Evolutionary conservation across 2,888 invertebrate species (phyloP).

Genomic region (Agonopterix alstromeriana): DNA sequence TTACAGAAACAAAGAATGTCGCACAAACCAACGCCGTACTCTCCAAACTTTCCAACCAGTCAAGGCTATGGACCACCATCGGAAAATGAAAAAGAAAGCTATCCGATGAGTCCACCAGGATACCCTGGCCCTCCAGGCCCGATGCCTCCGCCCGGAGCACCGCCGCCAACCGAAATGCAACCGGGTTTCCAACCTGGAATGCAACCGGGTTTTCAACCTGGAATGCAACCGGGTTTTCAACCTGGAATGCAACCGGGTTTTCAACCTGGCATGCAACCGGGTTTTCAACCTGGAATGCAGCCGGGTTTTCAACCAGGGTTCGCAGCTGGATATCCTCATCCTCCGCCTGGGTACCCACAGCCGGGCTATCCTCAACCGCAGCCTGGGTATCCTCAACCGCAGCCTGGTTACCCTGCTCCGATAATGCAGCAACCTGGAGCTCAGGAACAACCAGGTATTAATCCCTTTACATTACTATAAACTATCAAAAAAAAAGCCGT

Average conservation of each 20-base stretch:
- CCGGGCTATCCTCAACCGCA: slow-evolving; percentile 25
- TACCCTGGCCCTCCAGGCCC: slow-evolving; percentile 37
- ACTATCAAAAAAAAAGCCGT: too few species aligned
- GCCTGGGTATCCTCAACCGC: slow-evolving; percentile 21
- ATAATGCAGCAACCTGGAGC: slow-evolving; percentile 38
- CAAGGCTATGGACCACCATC: slow-evolving; percentile 59
- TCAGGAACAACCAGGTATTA: slow-evolving; percentile 10
- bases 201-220: slow-evolving; percentile 25
- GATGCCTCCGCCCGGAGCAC: slow-evolving; percentile 21
- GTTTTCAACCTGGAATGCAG: slow-evolving; percentile 17
- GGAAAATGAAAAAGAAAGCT: slow-evolving; percentile 48
- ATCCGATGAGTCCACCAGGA: slow-evolving; percentile 42
- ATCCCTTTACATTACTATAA: neutral
- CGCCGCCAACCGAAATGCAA: slow-evolving; percentile 56
- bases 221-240: slow-evolving; percentile 32
- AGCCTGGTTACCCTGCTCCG: slow-evolving; percentile 31
- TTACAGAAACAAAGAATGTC: slow-evolving; percentile 41
- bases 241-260: slow-evolving; percentile 35
- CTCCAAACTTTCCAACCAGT: slow-evolving; percentile 61
- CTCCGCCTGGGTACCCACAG: slow-evolving; percentile 26
- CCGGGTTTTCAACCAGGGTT: slow-evolving; percentile 42
- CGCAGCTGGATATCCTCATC: slow-evolving; percentile 23
- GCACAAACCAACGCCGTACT: slow-evolving; percentile 56
- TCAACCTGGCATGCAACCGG: slow-evolving; percentile 41
- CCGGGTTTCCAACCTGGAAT: slow-evolving; percentile 52